These are phyloP conservation scores for Zelleria hepariella DNA, from an alignment of 2,888 invertebrate genomes.

Conservation along the genomic window DNA sequence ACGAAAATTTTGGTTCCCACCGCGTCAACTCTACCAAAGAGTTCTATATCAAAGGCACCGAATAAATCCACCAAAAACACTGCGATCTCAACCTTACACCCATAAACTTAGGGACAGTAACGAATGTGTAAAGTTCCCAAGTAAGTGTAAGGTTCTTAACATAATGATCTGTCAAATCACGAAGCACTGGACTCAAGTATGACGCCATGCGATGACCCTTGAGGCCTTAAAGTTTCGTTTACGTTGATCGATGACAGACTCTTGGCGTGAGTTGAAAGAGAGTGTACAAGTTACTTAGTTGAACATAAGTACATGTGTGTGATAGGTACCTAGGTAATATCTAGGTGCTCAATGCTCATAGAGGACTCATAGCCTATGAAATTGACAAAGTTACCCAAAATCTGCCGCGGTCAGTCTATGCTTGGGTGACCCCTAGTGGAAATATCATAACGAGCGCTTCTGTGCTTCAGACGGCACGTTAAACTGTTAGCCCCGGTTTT, in stretches of 20 bases:
- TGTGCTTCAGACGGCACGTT: too few species aligned
- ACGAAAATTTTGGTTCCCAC: too few species aligned
- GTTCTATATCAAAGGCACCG: background rate
- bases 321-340: background rate
- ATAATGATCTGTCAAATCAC: background rate
- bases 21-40: too few species aligned
- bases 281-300: background rate
- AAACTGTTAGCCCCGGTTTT: too few species aligned
- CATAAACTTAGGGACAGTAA: background rate
- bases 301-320: background rate
- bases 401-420: too few species aligned
- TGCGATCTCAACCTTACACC: background rate
- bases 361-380: too few species aligned
- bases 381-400: too few species aligned
- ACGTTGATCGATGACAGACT: background rate
- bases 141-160: background rate
- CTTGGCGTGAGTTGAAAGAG: background rate
- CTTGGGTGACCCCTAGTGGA: too few species aligned
- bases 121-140: too few species aligned
- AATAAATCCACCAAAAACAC: background rate
- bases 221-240: background rate
- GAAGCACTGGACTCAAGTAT: background rate
- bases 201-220: background rate
- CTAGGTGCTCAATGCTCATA: background rate
- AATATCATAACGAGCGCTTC: too few species aligned